A percentile compares a stretch with the other conserved stretches of the same genome.
These are phyloP conservation scores for Odobenus rosmarus DNA, from an alignment of 2,113 vertebrate genomes.

Conservation along the genomic window DNA sequence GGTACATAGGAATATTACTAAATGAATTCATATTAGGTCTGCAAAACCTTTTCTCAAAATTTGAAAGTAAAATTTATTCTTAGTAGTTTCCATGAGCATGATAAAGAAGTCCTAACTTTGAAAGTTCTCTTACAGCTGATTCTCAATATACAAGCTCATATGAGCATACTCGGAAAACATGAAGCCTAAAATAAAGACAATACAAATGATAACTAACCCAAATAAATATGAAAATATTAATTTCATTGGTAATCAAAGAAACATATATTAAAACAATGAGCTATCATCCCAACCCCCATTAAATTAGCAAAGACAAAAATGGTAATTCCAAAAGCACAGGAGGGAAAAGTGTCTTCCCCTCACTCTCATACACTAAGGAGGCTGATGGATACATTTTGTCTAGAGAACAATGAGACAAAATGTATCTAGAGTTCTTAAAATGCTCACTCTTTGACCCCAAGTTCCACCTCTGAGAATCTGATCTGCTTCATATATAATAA, in stretches of 20 bases:
- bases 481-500: neutral
- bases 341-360: neutral
- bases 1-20: neutral
- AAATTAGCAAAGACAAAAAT: neutral
- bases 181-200: neutral
- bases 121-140: neutral
- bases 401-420: neutral
- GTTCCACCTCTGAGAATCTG: neutral
- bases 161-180: neutral
- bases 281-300: neutral
- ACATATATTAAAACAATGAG: neutral
- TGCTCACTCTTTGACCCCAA: neutral
- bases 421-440: neutral
- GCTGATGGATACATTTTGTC: neutral
- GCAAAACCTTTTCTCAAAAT: slow-evolving; percentile 17
- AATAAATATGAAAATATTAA: neutral
- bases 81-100: neutral
- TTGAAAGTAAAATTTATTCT: neutral
- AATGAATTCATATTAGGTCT: neutral
- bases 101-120: neutral
- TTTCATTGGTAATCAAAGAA: neutral
- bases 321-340: neutral
- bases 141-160: neutral
- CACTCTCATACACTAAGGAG: neutral
- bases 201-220: neutral